Conservation (phyloP, 2,113 vertebrate species). For the Daubentonia madagascariensis region DNA sequence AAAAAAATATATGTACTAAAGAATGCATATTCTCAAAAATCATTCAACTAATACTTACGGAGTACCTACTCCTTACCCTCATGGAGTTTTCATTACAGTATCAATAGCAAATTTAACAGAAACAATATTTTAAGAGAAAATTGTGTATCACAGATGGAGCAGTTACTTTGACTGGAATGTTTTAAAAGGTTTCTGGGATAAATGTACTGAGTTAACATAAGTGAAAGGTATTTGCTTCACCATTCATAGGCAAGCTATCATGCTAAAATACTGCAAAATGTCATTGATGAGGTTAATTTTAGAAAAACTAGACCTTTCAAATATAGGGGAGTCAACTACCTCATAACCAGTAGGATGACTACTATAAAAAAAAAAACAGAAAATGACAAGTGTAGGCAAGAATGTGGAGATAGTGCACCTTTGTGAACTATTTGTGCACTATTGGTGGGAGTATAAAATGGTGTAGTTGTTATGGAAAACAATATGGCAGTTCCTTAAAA, state of each 20-base stretch:
- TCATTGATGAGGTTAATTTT: background rate
- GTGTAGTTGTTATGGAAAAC: background rate
- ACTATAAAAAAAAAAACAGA: background rate
- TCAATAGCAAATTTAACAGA: background rate
- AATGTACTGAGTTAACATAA: background rate
- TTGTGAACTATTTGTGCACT: background rate
- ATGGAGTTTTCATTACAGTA: background rate
- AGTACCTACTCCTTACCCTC: background rate
- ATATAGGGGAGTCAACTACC: background rate
- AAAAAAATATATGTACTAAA: background rate
- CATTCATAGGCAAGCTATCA: background rate
- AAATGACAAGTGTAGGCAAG: background rate
- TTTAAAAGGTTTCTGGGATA: background rate
- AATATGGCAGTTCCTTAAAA: background rate
- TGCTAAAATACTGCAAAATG: background rate
- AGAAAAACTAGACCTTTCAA: background rate
- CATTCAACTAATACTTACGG: background rate
- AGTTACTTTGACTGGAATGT: background rate
- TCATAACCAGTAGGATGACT: background rate
- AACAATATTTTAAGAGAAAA: background rate
- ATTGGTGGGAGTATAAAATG: background rate
- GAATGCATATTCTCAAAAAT: background rate
- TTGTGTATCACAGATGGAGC: background rate
- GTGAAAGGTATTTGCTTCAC: background rate
- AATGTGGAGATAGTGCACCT: background rate